These are phyloP conservation scores for Pipra filicauda DNA, from an alignment of 2,113 vertebrate species.

Conservation along the genomic window DNA sequence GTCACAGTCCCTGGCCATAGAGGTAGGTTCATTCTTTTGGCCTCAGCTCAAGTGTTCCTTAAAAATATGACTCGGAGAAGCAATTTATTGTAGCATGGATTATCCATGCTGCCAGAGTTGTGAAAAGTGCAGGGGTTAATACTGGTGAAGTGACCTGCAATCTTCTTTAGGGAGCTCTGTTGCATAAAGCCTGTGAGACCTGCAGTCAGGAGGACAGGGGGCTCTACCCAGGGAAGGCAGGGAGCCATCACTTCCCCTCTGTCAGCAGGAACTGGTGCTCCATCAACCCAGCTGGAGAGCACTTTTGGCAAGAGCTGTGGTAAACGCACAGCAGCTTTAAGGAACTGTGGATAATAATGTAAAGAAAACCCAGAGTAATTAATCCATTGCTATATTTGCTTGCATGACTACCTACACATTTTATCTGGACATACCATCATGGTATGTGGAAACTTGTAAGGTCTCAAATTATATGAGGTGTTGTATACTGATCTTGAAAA, in stretches of 20 bases:
- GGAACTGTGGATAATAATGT: neutral
- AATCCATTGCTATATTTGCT: neutral
- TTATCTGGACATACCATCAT: neutral
- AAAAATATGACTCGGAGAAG: neutral
- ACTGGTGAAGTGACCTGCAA: neutral
- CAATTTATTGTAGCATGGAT: neutral
- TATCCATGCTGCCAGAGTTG: neutral
- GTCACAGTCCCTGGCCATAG: neutral
- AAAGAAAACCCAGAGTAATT: neutral
- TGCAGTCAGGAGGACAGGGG: neutral
- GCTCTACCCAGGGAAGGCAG: neutral
- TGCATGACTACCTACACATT: neutral
- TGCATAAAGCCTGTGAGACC: neutral
- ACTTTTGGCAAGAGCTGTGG: neutral
- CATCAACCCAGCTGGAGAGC: neutral
- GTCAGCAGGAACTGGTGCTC: neutral
- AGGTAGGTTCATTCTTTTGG: neutral
- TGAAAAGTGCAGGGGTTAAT: neutral
- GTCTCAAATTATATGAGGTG: neutral
- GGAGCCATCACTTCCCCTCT: neutral
- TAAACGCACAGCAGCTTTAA: neutral
- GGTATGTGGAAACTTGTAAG: neutral
- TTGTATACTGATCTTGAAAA: neutral
- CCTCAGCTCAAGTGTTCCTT: fast-evolving
- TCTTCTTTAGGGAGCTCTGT: neutral